These are phyloP conservation scores for Zeugodacus cucurbitae DNA, from an alignment of 1,140 invertebrate genomes.

Conservation along the genomic window DNA sequence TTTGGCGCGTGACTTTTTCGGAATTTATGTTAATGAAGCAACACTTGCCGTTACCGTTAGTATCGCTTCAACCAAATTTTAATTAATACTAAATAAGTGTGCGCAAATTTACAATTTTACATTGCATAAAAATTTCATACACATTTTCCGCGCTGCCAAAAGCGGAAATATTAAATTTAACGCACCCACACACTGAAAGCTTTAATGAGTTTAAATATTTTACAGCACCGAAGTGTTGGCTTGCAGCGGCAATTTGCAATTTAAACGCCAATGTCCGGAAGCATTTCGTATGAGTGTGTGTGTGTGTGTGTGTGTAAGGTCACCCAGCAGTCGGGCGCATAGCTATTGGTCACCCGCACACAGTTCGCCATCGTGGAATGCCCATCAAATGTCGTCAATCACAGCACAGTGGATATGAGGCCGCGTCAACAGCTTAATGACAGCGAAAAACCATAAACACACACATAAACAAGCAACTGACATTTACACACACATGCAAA, in stretches of 20 bases:
- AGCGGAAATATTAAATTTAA: neutral
- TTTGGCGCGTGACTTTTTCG: neutral
- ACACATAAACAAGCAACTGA: neutral
- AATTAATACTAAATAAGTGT: neutral
- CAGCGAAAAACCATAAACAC: neutral
- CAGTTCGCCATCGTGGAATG: neutral
- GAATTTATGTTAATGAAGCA: neutral
- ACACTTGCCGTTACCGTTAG: neutral
- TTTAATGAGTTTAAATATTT: slow-evolving; percentile 25
- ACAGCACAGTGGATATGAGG: neutral
- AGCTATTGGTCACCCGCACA: neutral
- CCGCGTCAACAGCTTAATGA: neutral
- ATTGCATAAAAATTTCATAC: neutral
- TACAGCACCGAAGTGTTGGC: neutral
- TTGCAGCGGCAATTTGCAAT: neutral
- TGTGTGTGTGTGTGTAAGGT: neutral
- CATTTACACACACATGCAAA: neutral
- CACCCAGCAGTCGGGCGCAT: neutral
- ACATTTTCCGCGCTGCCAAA: neutral
- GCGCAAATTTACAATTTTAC: neutral
- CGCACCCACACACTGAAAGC: neutral
- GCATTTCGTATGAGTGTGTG: neutral
- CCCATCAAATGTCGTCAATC: slow-evolving; percentile 28
- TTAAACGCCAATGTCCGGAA: neutral
- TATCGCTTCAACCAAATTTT: neutral